Evolutionary conservation across 64 coral and sea anemone genomes (phyloP).

Genomic region (Astreopora myriophthalma): DNA sequence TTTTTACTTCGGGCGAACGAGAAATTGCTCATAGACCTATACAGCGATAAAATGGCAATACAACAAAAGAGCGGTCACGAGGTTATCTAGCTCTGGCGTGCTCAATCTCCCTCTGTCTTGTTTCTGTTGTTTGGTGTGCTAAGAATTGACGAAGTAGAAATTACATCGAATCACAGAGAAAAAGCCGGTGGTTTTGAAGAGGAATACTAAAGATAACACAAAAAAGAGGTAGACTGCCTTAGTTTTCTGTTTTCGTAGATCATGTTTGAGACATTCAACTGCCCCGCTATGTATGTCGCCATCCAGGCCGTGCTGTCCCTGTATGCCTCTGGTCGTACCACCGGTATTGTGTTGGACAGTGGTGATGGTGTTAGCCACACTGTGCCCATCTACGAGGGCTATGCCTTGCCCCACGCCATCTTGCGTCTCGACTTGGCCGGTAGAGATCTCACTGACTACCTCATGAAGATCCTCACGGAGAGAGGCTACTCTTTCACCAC

Average conservation of each 20-base stretch:
- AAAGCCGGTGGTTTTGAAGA: too few species aligned
- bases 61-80: too few species aligned
- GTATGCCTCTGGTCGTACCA: constrained; percentile 79
- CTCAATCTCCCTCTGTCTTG: too few species aligned
- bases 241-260: not conserved
- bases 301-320: constrained; percentile 73
- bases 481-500: constrained; percentile 65
- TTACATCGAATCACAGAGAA: too few species aligned
- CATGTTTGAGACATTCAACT: constrained; percentile 81
- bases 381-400: constrained; percentile 75
- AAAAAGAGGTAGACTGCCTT: not conserved
- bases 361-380: constrained; percentile 76
- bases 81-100: too few species aligned
- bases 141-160: too few species aligned
- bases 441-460: constrained; percentile 59
- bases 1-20: too few species aligned
- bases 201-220: too few species aligned
- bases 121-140: too few species aligned
- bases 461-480: constrained; percentile 62
- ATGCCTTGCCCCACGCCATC: constrained; percentile 61
- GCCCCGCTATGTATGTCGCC: constrained; percentile 74
- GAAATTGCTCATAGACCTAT: too few species aligned
- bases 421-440: constrained; percentile 57
- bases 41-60: too few species aligned
- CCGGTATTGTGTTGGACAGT: constrained; percentile 74